phyloP scores from a whole-genome alignment of 2,797 vertebrate genomes.

The Fringilla coelebs region DNA sequence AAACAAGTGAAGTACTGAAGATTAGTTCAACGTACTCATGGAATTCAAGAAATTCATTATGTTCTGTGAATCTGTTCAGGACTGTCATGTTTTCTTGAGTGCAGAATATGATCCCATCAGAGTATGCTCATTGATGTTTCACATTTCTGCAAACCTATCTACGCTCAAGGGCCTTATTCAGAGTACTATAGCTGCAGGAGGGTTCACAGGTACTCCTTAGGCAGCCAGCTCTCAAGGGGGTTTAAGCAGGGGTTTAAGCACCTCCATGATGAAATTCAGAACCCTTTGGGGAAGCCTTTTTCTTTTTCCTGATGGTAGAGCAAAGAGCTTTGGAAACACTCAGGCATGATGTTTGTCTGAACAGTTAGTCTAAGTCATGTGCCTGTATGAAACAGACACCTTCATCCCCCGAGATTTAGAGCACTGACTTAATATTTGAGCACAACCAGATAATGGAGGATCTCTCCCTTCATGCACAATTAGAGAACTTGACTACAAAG shows the following conservation, averaged over 20 bases:
- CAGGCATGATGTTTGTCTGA: background rate
- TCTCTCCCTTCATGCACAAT: background rate
- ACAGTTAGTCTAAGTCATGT: background rate
- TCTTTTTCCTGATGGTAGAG: background rate
- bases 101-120: background rate
- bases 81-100: background rate
- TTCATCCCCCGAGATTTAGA: background rate
- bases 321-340: background rate
- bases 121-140: background rate
- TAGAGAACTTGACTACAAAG: background rate
- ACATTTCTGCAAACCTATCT: background rate
- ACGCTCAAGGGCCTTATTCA: background rate
- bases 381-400: background rate
- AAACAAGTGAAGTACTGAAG: background rate
- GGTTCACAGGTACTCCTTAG: background rate
- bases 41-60: background rate
- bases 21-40: background rate
- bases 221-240: background rate
- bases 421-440: background rate
- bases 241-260: background rate
- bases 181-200: background rate
- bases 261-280: background rate
- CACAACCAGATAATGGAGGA: background rate
- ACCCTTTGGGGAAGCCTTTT: background rate
- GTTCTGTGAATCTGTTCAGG: background rate